These are phyloP conservation scores for Danio jaintianensis DNA, from an alignment of 2,797 vertebrate species.

Conservation along the genomic window DNA sequence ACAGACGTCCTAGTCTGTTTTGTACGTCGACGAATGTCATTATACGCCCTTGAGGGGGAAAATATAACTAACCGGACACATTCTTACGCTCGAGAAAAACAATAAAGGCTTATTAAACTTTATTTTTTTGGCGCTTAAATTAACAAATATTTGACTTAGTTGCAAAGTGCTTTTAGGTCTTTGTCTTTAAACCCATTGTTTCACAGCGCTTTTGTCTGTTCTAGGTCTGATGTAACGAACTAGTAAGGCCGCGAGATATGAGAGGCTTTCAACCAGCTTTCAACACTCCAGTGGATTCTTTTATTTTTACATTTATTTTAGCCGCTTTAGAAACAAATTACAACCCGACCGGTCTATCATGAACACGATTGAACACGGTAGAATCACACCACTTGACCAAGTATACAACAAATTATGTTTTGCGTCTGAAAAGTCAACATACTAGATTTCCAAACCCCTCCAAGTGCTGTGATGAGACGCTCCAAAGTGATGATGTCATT, in stretches of 20 bases:
- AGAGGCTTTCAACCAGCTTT: too few relatives aligned
- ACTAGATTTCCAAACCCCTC: slow-evolving; percentile 18
- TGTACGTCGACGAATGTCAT: too few relatives aligned
- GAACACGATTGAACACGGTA: background rate
- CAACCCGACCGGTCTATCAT: background rate
- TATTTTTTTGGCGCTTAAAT: too few relatives aligned
- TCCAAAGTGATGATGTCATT: slow-evolving; percentile 65
- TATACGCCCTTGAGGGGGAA: too few relatives aligned
- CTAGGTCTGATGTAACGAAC: slow-evolving; percentile 24
- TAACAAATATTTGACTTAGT: background rate
- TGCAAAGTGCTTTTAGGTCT: background rate
- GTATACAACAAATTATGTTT: background rate
- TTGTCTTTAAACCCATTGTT: slow-evolving; percentile 22
- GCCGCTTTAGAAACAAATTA: background rate
- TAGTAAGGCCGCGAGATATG: slow-evolving; percentile 16
- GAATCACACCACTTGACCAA: background rate
- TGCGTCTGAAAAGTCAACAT: background rate
- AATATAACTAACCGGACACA: too few relatives aligned
- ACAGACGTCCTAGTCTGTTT: too few relatives aligned
- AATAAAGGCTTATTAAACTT: too few relatives aligned
- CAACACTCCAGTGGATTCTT: background rate
- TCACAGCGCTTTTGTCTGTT: slow-evolving; percentile 22
- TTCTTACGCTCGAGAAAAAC: too few relatives aligned
- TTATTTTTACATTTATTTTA: background rate
- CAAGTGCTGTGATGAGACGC: slow-evolving; percentile 30